phyloP scores from a whole-genome alignment of 2,113 vertebrate species.

The Cromileptes altivelis region DNA sequence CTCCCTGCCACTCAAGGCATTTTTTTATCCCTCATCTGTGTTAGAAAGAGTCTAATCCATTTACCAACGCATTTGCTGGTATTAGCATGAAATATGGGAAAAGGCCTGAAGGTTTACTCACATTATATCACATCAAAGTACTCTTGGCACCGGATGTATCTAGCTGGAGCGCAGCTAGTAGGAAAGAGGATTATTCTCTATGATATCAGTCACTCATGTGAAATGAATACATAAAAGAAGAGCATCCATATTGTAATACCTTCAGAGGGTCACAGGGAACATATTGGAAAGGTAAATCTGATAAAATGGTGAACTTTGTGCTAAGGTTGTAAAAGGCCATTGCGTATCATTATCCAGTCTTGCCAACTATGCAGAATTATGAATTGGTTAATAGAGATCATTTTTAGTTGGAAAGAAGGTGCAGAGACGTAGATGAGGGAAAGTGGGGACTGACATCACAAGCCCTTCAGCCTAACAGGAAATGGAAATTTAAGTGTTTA shows the following conservation, averaged over 20 bases:
- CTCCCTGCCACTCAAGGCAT: conserved; percentile 1
- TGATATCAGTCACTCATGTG: background rate
- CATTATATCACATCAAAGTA: conserved; percentile 27
- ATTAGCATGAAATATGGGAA: conserved; percentile 22
- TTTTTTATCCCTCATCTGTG: background rate
- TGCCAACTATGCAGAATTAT: background rate
- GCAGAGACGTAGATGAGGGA: background rate
- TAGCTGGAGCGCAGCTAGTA: conserved; percentile 7
- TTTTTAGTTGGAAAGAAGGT: conserved; percentile 13
- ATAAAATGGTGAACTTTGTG: background rate
- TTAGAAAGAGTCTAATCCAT: conserved; percentile 27
- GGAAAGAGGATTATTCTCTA: background rate
- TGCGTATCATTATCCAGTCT: background rate
- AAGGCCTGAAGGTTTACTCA: conserved; percentile 26
- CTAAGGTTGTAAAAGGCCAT: conserved; percentile 2
- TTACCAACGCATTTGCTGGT: background rate
- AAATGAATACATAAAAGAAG: conserved; percentile 26
- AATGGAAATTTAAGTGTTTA: conserved; percentile 26
- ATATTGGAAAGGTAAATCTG: conserved; percentile 2
- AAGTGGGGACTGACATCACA: background rate
- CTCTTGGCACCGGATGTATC: conserved; percentile 10
- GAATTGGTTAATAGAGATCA: background rate
- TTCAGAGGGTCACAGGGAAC: background rate
- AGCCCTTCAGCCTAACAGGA: conserved; percentile 4
- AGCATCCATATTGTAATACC: background rate